These are phyloP conservation scores for Pocillopora grandis DNA, from an alignment of 92 coral and sea anemone species.

Conservation along the genomic window DNA sequence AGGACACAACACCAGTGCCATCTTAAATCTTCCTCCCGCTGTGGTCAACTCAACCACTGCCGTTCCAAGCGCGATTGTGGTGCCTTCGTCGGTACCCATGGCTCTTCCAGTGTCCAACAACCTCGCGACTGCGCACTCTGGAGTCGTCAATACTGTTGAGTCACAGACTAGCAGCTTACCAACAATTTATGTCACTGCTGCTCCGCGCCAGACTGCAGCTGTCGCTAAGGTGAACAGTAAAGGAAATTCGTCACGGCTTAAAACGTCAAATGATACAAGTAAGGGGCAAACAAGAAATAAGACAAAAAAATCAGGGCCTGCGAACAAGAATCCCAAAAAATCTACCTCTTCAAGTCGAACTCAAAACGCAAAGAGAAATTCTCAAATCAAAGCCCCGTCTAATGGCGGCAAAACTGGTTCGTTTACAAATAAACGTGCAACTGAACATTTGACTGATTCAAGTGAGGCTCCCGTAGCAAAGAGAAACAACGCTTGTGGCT, in stretches of 20 bases:
- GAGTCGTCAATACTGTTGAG: neutral
- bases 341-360: slow-evolving; percentile 4
- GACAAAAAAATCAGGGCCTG: neutral
- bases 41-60: slow-evolving; percentile 2
- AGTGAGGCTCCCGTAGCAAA: slow-evolving; percentile 7
- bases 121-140: neutral
- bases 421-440: slow-evolving; percentile 13
- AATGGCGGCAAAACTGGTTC: slow-evolving; percentile 7
- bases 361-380: slow-evolving; percentile 17
- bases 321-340: slow-evolving; percentile 18
- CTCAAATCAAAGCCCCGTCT: slow-evolving; percentile 3
- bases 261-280: neutral
- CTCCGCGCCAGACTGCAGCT: slow-evolving; percentile 28
- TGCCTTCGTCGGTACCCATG: slow-evolving; percentile 5
- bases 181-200: slow-evolving; percentile 30
- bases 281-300: slow-evolving; percentile 10
- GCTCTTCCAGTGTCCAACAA: slow-evolving; percentile 8
- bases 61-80: neutral
- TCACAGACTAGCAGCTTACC: slow-evolving; percentile 17
- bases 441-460: neutral
- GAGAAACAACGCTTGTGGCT: slow-evolving; percentile 20
- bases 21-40: slow-evolving; percentile 6
- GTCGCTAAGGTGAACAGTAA: neutral
- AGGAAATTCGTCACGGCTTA: neutral
- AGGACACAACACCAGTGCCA: slow-evolving; percentile 7